Evolutionary conservation across 2,888 invertebrate genomes (phyloP).

Genomic region (Cataglyphis cursor): DNA sequence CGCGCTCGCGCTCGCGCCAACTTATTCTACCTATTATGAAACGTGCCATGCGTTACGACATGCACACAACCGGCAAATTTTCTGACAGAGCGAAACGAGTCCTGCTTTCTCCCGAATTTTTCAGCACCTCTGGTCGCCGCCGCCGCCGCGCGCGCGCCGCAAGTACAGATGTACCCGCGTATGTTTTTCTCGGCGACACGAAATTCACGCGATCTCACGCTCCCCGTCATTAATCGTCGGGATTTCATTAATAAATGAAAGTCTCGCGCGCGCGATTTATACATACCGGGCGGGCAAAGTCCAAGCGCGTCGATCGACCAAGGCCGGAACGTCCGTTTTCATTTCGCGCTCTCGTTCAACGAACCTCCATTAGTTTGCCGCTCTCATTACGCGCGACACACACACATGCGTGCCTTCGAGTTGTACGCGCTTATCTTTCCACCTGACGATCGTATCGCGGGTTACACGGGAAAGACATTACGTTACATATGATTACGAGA

Average conservation of each 20-base stretch:
- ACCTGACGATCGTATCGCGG: not conserved
- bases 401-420: not conserved
- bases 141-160: not conserved
- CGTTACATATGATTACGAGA: not conserved
- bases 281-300: not conserved
- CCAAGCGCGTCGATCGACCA: not conserved
- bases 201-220: slow-evolving; percentile 18
- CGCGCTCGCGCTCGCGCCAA: slow-evolving; percentile 14
- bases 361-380: not conserved
- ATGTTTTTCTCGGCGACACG: slow-evolving; percentile 8
- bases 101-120: slow-evolving; percentile 67
- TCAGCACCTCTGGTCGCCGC: not conserved
- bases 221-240: slow-evolving; percentile 22
- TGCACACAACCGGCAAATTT: slow-evolving; percentile 64
- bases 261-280: slow-evolving; percentile 4
- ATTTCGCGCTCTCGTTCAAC: not conserved
- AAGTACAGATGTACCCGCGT: not conserved
- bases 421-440: not conserved
- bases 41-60: slow-evolving; percentile 63
- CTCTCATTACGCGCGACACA: not conserved
- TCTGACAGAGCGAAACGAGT: slow-evolving; percentile 69
- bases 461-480: not conserved
- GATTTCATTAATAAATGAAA: slow-evolving; percentile 39
- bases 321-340: slow-evolving; percentile 27
- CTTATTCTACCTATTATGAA: slow-evolving; percentile 65